Evolutionary conservation across 2,797 vertebrate species (phyloP).

Genomic region (Vultur gryphus): DNA sequence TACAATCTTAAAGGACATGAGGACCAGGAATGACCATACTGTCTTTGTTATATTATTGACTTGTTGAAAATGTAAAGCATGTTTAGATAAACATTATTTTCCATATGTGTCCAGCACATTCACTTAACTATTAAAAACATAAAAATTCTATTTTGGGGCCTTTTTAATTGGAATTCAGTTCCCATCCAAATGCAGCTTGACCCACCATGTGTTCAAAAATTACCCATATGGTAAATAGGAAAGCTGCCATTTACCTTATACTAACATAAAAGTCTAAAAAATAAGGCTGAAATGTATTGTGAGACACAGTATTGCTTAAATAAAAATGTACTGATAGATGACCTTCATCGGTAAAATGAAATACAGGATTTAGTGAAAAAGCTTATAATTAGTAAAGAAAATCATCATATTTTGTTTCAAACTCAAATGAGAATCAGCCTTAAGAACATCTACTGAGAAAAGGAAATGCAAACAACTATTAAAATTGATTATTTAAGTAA

Average conservation of each 20-base stretch:
- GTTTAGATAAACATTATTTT: background rate
- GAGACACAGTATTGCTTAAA: background rate
- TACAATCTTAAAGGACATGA: background rate
- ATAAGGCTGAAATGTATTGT: background rate
- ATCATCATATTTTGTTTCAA: background rate
- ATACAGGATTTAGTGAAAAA: background rate
- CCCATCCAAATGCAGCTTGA: constrained; percentile 7
- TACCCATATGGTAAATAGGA: background rate
- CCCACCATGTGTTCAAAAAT: constrained; percentile 32
- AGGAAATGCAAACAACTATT: background rate
- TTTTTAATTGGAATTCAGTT: constrained; percentile 33
- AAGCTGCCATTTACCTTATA: background rate
- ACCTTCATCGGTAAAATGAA: background rate
- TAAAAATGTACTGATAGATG: background rate
- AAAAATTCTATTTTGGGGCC: background rate
- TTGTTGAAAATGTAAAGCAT: background rate
- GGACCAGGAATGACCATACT: background rate
- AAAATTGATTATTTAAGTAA: background rate
- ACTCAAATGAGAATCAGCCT: background rate
- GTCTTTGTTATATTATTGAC: background rate
- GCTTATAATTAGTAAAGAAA: background rate
- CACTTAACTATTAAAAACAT: background rate
- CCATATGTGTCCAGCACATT: background rate
- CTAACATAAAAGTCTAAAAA: background rate
- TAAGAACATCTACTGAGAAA: background rate